Conservation (phyloP, 2,113 vertebrate species). For the Ptilorrhoa leucosticta region DNA sequence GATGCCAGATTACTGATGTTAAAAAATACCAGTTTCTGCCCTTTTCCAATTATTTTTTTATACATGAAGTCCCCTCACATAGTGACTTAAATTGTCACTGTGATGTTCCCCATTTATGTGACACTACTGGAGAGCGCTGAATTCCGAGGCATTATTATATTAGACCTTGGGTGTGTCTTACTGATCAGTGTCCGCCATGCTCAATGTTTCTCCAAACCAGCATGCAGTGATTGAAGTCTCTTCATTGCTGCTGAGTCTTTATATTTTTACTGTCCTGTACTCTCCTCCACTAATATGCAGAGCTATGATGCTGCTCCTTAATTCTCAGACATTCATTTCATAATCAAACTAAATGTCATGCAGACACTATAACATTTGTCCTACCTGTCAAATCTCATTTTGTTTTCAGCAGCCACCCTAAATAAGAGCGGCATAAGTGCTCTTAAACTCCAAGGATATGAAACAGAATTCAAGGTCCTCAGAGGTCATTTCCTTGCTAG, state of each 20-base stretch:
- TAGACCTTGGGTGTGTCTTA: not conserved
- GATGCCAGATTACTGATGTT: not conserved
- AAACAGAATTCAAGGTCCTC: not conserved
- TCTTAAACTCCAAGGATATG: not conserved
- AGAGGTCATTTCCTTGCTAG: not conserved
- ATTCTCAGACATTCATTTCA: not conserved
- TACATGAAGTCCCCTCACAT: fast-evolving
- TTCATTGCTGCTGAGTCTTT: not conserved
- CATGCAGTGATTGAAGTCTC: fast-evolving
- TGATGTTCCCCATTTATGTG: not conserved
- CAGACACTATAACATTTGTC: not conserved
- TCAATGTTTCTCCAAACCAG: not conserved
- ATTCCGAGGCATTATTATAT: fast-evolving
- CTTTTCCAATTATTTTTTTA: not conserved
- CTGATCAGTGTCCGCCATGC: not conserved
- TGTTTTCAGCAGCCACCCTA: not conserved
- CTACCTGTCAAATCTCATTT: not conserved
- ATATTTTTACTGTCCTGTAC: not conserved
- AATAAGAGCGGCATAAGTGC: not conserved
- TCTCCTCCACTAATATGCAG: not conserved
- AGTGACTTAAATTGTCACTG: fast-evolving
- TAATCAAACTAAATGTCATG: not conserved
- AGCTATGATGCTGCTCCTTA: not conserved
- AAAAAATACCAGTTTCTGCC: not conserved
- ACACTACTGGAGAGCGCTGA: not conserved